A percentile compares a stretch with the other conserved stretches of the same genome.
Conservation (phyloP, 2,888 invertebrate genomes). For the Dicranocentrus wangi region DNA sequence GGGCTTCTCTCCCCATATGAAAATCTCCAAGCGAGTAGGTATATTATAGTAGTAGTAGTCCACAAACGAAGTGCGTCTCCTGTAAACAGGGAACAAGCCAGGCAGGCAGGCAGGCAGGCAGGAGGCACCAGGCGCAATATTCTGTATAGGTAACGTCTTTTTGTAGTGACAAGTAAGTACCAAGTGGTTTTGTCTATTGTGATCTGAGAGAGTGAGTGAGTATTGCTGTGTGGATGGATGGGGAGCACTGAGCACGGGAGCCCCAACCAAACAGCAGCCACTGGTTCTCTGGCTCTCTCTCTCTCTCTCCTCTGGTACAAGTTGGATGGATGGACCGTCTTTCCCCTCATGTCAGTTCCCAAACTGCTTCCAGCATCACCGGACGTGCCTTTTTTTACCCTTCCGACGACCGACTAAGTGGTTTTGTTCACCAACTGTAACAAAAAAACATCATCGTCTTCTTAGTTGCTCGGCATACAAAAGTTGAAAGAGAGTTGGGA, state of each 20-base stretch:
- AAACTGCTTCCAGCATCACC: conserved; percentile 65
- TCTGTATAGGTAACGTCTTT: neutral
- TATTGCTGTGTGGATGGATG: conserved; percentile 13
- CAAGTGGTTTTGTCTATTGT: conserved; percentile 58
- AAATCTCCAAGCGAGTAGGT: too few species aligned
- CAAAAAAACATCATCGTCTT: conserved; percentile 41
- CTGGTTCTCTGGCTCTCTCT: neutral
- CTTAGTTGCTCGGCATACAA: conserved; percentile 18
- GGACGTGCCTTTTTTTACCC: conserved; percentile 65
- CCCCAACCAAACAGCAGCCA: conserved; percentile 25
- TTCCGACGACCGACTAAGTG: conserved; percentile 42
- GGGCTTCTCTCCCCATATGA: too few species aligned
- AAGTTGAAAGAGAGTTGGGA: conserved; percentile 8
- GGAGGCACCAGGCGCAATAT: too few species aligned
- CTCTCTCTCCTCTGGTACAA: conserved; percentile 38
- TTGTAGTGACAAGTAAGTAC: conserved; percentile 41
- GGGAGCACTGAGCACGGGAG: conserved; percentile 4
- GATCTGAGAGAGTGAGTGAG: too few species aligned
- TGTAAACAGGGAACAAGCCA: too few species aligned
- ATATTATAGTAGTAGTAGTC: too few species aligned
- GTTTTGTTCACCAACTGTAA: conserved; percentile 58
- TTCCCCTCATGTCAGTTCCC: conserved; percentile 62
- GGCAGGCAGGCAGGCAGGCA: too few species aligned
- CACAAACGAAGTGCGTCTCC: too few species aligned
- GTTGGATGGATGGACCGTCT: conserved; percentile 61